Conservation (phyloP, 2,113 vertebrate genomes). For the Petroica traversi region DNA sequence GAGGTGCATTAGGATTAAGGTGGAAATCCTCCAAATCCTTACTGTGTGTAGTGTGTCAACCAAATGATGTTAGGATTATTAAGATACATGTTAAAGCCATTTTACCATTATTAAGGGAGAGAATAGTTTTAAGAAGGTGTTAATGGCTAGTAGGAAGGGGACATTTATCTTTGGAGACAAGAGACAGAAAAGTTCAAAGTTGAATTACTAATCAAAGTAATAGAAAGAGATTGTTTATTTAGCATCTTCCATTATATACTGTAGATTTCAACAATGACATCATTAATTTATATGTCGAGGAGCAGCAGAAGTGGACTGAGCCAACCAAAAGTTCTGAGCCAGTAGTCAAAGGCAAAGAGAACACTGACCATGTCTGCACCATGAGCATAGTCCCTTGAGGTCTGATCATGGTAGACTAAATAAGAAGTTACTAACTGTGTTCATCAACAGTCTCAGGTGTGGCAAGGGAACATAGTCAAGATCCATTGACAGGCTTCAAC, state of each 20-base stretch:
- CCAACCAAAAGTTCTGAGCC: not conserved
- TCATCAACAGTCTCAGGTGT: not conserved
- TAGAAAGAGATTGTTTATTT: not conserved
- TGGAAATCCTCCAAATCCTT: not conserved
- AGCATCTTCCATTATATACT: not conserved
- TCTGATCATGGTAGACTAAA: not conserved
- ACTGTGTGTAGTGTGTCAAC: not conserved
- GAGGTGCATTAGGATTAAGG: not conserved
- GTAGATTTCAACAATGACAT: not conserved
- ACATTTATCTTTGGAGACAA: not conserved
- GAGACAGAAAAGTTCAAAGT: not conserved
- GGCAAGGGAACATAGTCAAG: not conserved
- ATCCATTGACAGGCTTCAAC: not conserved
- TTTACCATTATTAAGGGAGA: not conserved
- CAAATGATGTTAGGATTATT: not conserved
- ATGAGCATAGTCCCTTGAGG: not conserved
- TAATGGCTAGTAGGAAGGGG: not conserved
- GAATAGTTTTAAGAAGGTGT: not conserved
- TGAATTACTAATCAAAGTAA: not conserved
- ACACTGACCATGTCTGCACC: not conserved
- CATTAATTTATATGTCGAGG: not conserved
- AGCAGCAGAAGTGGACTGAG: not conserved
- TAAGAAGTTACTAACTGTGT: not conserved
- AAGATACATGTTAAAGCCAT: not conserved
- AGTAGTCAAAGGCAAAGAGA: not conserved